Base-by-base conservation (phyloP, 2,113 vertebrate species). In the Toxostoma redivivum region DNA sequence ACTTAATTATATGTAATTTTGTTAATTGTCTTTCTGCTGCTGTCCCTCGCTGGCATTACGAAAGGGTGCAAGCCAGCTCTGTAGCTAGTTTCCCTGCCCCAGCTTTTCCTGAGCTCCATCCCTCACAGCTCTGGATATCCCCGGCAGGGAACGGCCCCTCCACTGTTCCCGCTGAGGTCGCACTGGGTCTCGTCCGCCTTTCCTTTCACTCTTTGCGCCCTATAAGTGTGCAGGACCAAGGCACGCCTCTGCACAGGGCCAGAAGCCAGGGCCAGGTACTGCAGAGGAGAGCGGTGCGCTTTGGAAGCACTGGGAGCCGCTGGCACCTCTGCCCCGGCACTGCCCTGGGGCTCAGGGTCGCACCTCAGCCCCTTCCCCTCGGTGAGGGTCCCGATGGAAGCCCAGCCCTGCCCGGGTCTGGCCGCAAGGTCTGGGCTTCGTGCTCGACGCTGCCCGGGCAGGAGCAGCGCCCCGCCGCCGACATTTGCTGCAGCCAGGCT, bases 1-100 rank as follows among this genome's bases (percentile, higher is more conserved):
- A 33, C 37, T 86, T 93, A 95, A 94, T 95, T 93, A 86, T 31
- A 90, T 16, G 81, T 69, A 79, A 57, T 90, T 95, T 92, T 80
- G 45, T n/a, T 87, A 77, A 90, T 85, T 80, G 51, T 66, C 60
- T 53, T 54, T 65, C 70, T 76, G 45, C 69, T 74, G 84, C 78
- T 42, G 56, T 96, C 95, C 95, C 93, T 81, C 3, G 0, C 54
- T 66, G 77, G 14, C 5, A 1, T 58, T 35, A 47, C 15, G 6
- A 84, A 60, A 84, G 42, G 18, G 69, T 35, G 37, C 67, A 28
- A 76, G 37, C 35, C 5, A 3, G 48, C 24, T 54, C 53, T 35
- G 25, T 48, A 54, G 62, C 18, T 15, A 11, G 5, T 69, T 71
- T 51, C 51, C 58, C 21, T 38, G 42, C 9, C 54, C n/a, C 42